Evolutionary conservation across 2,888 invertebrate genomes (phyloP).

Genomic region (Pseudococcus longispinus): DNA sequence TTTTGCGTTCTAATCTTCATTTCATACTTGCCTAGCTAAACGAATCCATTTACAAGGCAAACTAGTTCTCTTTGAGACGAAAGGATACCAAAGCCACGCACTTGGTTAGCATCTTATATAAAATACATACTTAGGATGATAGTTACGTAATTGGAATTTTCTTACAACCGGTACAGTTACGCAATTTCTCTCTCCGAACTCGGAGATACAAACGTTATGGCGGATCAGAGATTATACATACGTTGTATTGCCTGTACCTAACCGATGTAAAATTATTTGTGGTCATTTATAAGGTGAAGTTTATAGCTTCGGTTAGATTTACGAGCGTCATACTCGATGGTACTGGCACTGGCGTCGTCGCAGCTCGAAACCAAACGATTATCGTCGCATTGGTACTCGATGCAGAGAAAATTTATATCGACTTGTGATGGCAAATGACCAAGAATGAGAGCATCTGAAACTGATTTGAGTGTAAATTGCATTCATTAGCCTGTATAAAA

Average conservation of each 20-base stretch:
- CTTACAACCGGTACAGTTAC: not conserved
- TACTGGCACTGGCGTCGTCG: not conserved
- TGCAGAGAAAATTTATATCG: not conserved
- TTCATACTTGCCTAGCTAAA: not conserved
- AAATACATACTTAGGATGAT: not conserved
- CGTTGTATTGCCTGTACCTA: no score
- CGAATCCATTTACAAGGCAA: conserved; percentile 1
- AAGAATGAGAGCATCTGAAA: not conserved
- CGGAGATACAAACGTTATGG: not conserved
- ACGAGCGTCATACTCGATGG: not conserved
- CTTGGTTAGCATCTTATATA: conserved; percentile 1
- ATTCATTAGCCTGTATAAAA: not conserved
- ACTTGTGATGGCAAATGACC: not conserved
- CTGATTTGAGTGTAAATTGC: not conserved
- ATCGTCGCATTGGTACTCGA: not conserved
- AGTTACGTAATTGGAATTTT: conserved; percentile 18
- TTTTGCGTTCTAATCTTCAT: not conserved
- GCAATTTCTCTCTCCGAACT: not conserved
- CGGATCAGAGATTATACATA: not conserved
- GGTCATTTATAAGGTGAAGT: not conserved
- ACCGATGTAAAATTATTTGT: not conserved
- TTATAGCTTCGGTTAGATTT: not conserved
- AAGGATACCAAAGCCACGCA: not conserved
- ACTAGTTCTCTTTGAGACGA: not conserved
- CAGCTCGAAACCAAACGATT: not conserved